A percentile compares a stretch with the other conserved stretches of the same genome.
These are phyloP conservation scores for Pteruthius melanotis DNA, from an alignment of 2,113 vertebrate genomes.

Conservation along the genomic window DNA sequence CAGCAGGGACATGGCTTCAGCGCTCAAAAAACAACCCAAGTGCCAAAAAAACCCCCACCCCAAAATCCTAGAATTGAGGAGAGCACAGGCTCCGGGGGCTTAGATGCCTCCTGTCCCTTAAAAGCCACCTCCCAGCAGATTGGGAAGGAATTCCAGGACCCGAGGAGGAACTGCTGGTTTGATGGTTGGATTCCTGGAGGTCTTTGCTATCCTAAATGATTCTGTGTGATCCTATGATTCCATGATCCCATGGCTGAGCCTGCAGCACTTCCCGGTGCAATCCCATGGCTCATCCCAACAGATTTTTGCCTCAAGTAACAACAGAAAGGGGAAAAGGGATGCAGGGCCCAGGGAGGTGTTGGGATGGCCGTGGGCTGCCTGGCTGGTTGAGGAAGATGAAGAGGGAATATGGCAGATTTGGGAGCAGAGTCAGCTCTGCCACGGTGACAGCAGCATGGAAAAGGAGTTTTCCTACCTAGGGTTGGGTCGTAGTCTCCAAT, in stretches of 20 bases:
- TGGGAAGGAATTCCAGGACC: background rate
- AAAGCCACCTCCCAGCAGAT: background rate
- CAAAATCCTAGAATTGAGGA: background rate
- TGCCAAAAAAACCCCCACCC: background rate
- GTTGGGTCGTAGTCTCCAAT: conserved; percentile 83
- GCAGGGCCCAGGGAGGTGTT: background rate
- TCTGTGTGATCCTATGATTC: background rate
- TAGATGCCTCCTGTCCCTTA: background rate
- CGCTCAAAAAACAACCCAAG: background rate
- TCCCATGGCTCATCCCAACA: accelerated
- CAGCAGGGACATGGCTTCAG: background rate
- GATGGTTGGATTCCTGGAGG: background rate
- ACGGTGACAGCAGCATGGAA: background rate
- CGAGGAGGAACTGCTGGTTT: background rate
- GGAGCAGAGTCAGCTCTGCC: background rate
- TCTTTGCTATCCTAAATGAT: background rate
- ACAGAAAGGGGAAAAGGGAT: background rate
- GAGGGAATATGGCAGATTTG: accelerated
- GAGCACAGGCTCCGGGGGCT: background rate
- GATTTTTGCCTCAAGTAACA: background rate
- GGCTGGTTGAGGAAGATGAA: background rate
- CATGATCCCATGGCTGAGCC: background rate
- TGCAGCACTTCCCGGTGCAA: accelerated
- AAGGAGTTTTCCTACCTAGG: conserved; percentile 66
- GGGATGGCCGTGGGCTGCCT: background rate